These are phyloP conservation scores for Agapornis roseicollis DNA, from an alignment of 2,113 vertebrate genomes.

Conservation along the genomic window DNA sequence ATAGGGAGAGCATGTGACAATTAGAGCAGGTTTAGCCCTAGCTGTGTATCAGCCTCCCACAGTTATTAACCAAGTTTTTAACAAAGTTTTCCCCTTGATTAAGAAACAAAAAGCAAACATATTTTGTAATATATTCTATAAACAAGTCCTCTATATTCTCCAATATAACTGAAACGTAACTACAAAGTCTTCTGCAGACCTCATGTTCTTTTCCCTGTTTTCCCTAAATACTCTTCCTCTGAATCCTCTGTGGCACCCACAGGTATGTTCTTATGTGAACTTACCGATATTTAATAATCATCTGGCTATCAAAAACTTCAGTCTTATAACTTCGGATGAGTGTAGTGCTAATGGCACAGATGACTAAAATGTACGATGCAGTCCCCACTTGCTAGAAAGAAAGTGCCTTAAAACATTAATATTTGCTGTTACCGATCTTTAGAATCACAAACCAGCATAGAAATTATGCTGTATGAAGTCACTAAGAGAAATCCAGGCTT, in stretches of 20 bases:
- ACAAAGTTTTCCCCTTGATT: background rate
- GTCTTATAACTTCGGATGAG: background rate
- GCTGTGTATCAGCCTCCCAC: slow-evolving; percentile 91
- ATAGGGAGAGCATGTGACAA: slow-evolving; percentile 88
- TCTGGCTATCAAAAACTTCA: background rate
- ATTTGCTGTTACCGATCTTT: background rate
- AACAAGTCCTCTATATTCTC: background rate
- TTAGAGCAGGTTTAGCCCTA: slow-evolving; percentile 79
- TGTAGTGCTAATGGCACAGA: background rate
- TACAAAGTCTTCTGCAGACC: background rate
- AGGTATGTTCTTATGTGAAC: background rate
- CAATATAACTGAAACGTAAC: background rate
- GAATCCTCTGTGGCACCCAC: background rate
- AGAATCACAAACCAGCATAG: background rate
- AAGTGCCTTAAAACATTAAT: background rate
- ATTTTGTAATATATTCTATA: background rate
- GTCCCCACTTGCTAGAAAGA: background rate
- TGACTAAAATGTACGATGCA: background rate
- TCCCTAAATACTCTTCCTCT: background rate
- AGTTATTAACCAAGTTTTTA: background rate
- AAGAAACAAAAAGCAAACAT: background rate
- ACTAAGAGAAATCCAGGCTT: background rate
- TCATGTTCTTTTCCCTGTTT: background rate
- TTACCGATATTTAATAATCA: background rate
- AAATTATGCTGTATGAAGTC: background rate